phyloP scores from a whole-genome alignment of 1,140 invertebrate species.

The Triops cancriformis region DNA sequence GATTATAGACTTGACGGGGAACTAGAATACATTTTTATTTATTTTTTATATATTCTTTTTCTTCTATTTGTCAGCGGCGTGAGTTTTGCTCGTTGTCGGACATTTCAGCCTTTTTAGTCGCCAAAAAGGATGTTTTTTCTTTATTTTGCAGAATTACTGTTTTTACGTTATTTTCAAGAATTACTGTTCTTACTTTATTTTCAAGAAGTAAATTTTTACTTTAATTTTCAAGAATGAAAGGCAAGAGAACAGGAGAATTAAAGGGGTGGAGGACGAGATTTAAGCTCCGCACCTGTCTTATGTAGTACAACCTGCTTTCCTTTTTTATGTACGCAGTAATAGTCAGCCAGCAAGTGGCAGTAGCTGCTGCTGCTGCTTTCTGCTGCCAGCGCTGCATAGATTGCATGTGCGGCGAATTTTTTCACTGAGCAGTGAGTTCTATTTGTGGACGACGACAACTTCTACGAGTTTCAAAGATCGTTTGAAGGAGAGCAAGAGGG shows the following conservation, averaged over 20 bases:
- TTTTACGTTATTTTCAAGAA: too few species aligned
- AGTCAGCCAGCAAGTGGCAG: neutral
- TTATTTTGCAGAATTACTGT: too few species aligned
- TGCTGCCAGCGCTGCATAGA: neutral
- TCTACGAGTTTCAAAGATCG: neutral
- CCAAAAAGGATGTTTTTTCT: too few species aligned
- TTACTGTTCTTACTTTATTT: neutral
- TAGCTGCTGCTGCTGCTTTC: too few species aligned
- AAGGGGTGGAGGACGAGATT: neutral
- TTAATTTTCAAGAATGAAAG: neutral
- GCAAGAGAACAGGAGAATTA: neutral
- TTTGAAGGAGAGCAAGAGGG: too few species aligned
- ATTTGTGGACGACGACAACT: conserved; percentile 7
- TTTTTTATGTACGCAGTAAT: conserved; percentile 1
- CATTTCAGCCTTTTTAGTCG: too few species aligned
- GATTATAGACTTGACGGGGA: too few species aligned
- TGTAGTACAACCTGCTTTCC: neutral
- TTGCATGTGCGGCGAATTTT: neutral
- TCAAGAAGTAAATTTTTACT: neutral
- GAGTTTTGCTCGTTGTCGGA: too few species aligned
- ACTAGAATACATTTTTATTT: too few species aligned
- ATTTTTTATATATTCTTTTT: too few species aligned
- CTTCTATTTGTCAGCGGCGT: too few species aligned
- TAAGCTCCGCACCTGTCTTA: neutral
- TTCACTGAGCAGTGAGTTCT: neutral